Conservation (phyloP, 2,113 vertebrate species). For the Phaethornis superciliosus region DNA sequence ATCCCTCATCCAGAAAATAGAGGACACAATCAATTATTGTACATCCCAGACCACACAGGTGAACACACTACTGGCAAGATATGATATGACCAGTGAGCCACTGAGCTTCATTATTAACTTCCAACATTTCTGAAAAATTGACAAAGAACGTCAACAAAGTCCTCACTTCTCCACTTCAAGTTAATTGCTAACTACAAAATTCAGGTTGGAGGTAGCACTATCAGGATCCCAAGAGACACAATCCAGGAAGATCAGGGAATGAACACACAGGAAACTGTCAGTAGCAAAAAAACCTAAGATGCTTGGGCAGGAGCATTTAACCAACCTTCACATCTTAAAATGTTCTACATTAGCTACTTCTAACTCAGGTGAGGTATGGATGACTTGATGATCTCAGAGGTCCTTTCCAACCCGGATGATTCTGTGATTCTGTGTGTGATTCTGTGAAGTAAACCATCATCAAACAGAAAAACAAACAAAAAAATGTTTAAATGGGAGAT, state of each 20-base stretch:
- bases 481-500: background rate
- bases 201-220: background rate
- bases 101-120: background rate
- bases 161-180: background rate
- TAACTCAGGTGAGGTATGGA: background rate
- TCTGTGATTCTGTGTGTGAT: too few relatives aligned
- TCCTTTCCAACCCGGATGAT: too few relatives aligned
- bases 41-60: background rate
- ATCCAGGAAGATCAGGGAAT: background rate
- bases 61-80: background rate
- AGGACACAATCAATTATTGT: background rate
- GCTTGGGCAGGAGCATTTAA: slow-evolving; percentile 6
- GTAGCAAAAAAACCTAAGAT: background rate
- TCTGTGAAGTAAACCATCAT: background rate
- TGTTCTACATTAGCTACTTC: background rate
- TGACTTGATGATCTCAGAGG: too few relatives aligned
- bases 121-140: background rate
- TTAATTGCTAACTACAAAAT: background rate
- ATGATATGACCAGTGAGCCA: background rate
- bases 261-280: background rate
- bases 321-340: background rate
- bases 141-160: background rate
- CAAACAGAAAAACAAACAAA: background rate
- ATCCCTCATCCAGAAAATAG: background rate
- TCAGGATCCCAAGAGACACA: background rate